A percentile compares a stretch with the other conserved stretches of the same genome.
phyloP scores from a whole-genome alignment of 2,888 invertebrate genomes.

The Chorisops tibialis region DNA sequence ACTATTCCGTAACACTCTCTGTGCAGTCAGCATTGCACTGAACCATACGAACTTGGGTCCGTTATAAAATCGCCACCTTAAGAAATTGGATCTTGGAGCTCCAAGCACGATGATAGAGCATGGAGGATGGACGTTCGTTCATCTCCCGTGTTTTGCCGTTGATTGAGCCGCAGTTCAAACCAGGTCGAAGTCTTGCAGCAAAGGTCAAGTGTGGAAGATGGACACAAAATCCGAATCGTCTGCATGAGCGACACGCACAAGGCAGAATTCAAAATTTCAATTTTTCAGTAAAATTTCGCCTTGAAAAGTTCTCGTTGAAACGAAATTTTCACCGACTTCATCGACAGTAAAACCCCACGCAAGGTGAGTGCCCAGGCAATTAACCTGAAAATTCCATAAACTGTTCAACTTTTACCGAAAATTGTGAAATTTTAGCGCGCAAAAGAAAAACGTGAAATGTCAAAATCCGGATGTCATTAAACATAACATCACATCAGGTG shows the following conservation, averaged over 20 bases:
- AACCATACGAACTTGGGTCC: conserved; percentile 26
- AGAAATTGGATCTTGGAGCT: conserved; percentile 16
- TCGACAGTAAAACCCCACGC: no score
- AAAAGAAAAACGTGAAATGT: not conserved
- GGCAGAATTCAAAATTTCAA: conserved; percentile 11
- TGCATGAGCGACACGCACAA: conserved; percentile 7
- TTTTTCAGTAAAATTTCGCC: no score
- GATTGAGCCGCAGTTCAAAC: not conserved
- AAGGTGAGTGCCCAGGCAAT: no score
- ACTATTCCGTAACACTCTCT: conserved; percentile 35
- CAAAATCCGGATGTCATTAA: not conserved
- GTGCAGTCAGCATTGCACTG: conserved; percentile 32
- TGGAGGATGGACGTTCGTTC: not conserved
- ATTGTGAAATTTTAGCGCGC: conserved; percentile 5
- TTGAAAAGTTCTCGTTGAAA: not conserved
- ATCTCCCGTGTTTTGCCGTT: not conserved
- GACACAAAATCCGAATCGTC: no score
- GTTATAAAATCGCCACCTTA: conserved; percentile 24
- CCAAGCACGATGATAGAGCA: conserved; percentile 3
- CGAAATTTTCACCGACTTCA: no score
- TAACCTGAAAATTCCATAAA: no score
- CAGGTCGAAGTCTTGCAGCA: not conserved
- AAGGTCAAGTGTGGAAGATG: no score
- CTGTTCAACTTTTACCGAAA: no score
- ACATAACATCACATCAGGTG: no score